Evolutionary conservation across 2,888 invertebrate species (phyloP).

Genomic region (Drosophila prolongata): DNA sequence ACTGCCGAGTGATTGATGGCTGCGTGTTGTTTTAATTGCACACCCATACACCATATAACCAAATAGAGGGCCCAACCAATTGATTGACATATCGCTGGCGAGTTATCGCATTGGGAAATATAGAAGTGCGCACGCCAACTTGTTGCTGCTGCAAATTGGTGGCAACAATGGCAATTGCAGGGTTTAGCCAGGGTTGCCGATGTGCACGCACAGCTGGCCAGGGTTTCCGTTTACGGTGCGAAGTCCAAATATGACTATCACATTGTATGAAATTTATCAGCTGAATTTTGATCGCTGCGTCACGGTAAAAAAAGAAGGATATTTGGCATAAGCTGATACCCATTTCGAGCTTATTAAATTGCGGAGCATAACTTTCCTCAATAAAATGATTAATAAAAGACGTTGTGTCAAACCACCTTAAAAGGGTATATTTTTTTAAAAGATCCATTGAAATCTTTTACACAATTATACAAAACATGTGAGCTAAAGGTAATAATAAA

Average conservation of each 20-base stretch:
- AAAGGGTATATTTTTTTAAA: too few species aligned
- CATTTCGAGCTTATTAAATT: not conserved
- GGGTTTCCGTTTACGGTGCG: conserved; percentile 61
- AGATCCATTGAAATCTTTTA: too few species aligned
- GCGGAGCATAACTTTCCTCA: too few species aligned
- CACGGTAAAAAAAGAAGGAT: not conserved
- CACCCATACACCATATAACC: conserved; percentile 5
- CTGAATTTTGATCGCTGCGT: conserved; percentile 52
- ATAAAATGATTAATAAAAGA: too few species aligned
- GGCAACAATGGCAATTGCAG: conserved; percentile 31
- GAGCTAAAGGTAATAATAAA: too few species aligned
- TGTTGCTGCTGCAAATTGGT: conserved; percentile 47
- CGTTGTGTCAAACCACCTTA: too few species aligned
- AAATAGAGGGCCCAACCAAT: conserved; percentile 17
- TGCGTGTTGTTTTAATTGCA: conserved; percentile 32
- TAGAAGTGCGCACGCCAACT: conserved; percentile 42
- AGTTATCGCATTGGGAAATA: conserved; percentile 45
- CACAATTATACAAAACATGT: too few species aligned
- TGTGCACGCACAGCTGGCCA: conserved; percentile 53
- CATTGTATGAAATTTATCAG: conserved; percentile 62
- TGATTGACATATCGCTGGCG: conserved; percentile 43
- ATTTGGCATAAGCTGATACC: conserved; percentile 1
- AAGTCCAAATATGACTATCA: conserved; percentile 66
- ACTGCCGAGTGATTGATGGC: conserved; percentile 35
- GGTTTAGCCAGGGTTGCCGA: conserved; percentile 17